Percentiles rank a stretch among this genome's conserved stretches.
Conservation (phyloP, 1,140 invertebrate genomes). For the Hyphantria cunea region DNA sequence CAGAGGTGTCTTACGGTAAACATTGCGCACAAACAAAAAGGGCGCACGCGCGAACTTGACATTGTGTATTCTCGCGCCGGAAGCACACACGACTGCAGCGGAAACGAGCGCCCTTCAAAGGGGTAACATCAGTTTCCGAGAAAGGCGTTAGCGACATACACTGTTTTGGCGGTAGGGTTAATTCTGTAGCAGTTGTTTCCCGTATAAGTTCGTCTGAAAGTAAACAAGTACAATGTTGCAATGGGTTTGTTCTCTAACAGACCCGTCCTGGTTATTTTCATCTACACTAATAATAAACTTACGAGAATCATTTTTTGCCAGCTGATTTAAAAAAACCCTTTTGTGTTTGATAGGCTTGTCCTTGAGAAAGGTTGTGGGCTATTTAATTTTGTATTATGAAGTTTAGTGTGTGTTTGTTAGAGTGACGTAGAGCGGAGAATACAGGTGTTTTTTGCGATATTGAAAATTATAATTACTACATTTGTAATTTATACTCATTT, state of each 20-base stretch:
- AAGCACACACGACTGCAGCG: slow-evolving; percentile 33
- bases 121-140: slow-evolving; percentile 61
- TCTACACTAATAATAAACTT: background rate
- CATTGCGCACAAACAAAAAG: slow-evolving; percentile 13
- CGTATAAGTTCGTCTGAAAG: slow-evolving; percentile 12
- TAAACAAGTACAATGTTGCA: slow-evolving; percentile 24
- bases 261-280: background rate
- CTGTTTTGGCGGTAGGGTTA: slow-evolving; percentile 12
- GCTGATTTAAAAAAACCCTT: no score
- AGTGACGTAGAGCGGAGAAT: no score
- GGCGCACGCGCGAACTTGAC: slow-evolving; percentile 55
- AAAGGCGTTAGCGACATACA: slow-evolving; percentile 36
- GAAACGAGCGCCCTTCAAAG: slow-evolving; percentile 45
- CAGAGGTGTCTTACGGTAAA: background rate
- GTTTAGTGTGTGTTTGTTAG: no score
- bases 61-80: slow-evolving; percentile 54
- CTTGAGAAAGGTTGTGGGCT: no score
- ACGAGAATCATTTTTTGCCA: no score
- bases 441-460: no score
- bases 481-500: no score
- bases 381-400: no score
- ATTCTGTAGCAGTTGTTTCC: slow-evolving; percentile 16
- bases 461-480: no score
- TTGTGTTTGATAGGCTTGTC: no score
- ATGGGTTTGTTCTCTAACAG: background rate